A percentile compares a stretch with the other conserved stretches of the same genome.
Conservation (phyloP, 2,113 vertebrate genomes). For the Pongo pygmaeus region DNA sequence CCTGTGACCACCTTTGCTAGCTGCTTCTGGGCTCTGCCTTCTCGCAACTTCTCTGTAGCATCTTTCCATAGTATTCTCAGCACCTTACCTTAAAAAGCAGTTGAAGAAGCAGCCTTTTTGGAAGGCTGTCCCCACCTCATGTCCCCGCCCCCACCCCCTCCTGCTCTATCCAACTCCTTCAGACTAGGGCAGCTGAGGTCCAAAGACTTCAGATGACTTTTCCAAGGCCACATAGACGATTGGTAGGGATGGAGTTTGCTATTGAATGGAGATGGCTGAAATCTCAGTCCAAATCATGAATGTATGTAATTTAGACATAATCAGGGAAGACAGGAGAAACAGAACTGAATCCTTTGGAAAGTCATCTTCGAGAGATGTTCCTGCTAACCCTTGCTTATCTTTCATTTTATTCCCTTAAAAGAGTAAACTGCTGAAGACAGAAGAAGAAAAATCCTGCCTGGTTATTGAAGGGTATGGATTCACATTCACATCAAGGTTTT, state of each 20-base stretch:
- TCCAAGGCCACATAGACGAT: not conserved
- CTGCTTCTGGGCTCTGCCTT: not conserved
- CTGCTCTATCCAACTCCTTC: not conserved
- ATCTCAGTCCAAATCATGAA: not conserved
- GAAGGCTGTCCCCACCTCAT: not conserved
- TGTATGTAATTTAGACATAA: not conserved
- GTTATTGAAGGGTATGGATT: not conserved
- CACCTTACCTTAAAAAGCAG: not conserved
- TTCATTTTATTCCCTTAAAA: not conserved
- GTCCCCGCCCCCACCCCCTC: not conserved
- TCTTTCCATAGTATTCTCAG: not conserved
- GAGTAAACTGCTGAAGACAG: not conserved
- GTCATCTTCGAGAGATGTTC: not conserved
- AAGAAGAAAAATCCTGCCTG: not conserved
- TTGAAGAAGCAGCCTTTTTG: not conserved
- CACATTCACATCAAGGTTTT: not conserved
- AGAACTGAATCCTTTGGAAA: not conserved
- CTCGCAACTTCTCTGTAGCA: not conserved
- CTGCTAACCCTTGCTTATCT: not conserved
- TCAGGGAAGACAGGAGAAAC: not conserved
- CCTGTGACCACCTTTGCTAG: not conserved
- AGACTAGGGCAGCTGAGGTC: not conserved
- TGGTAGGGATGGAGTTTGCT: not conserved
- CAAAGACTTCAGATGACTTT: not conserved
- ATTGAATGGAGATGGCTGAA: not conserved